A percentile compares a stretch with the other conserved stretches of the same genome.
Evolutionary conservation across 1,140 invertebrate genomes (phyloP).

Genomic region (Cydia splendana): DNA sequence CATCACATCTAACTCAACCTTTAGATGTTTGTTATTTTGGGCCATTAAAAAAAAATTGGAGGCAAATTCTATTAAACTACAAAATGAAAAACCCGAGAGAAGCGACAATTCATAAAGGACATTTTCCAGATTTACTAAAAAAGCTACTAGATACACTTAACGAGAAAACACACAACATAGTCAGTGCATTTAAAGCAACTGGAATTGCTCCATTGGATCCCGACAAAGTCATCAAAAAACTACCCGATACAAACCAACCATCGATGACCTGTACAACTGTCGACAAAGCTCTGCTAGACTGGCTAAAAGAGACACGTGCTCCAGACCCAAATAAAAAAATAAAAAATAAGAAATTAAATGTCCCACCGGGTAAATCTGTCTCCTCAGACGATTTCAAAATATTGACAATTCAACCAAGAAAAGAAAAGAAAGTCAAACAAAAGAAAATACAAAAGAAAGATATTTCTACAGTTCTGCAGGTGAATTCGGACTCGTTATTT

Average conservation of each 20-base stretch:
- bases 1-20: constrained; percentile 42
- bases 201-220: not conserved
- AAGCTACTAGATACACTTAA: constrained; percentile 34
- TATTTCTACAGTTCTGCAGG: not conserved
- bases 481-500: not conserved
- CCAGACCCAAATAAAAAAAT: constrained; percentile 32
- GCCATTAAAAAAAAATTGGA: constrained; percentile 61
- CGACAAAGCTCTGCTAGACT: constrained; percentile 26
- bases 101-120: not conserved
- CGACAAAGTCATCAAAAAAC: constrained; percentile 17
- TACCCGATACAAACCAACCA: not conserved
- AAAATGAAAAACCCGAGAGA: constrained; percentile 32
- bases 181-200: constrained; percentile 14
- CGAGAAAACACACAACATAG: constrained; percentile 23
- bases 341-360: constrained; percentile 32
- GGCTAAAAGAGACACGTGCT: constrained; percentile 22
- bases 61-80: constrained; percentile 51
- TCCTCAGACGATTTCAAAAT: not conserved
- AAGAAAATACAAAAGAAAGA: not conserved
- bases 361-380: constrained; percentile 29
- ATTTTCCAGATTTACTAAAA: not conserved
- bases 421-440: not conserved
- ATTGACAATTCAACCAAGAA: not conserved
- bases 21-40: constrained; percentile 64
- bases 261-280: not conserved